A percentile compares a stretch with the other conserved stretches of the same genome.
Conservation (phyloP, 2,797 vertebrate genomes). For the Enteromius mattozi region DNA sequence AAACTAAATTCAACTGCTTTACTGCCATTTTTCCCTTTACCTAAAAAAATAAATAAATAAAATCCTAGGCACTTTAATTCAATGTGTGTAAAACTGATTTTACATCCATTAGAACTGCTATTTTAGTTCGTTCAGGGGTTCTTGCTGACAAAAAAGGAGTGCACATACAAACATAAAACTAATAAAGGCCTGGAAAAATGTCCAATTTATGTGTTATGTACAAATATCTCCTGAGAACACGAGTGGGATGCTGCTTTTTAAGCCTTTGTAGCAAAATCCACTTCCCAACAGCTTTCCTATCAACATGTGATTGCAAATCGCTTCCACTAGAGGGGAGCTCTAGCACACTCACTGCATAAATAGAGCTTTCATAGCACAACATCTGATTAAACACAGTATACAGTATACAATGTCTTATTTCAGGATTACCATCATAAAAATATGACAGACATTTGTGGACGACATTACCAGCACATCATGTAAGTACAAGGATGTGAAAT, state of each 20-base stretch:
- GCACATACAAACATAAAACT: neutral
- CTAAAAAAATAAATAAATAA: conserved; percentile 15
- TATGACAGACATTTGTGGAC: conserved; percentile 3
- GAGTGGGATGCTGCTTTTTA: neutral
- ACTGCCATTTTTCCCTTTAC: neutral
- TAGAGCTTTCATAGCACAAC: conserved; percentile 2
- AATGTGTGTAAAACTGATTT: neutral
- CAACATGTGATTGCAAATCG: conserved; percentile 1
- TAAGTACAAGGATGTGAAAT: neutral
- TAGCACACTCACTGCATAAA: neutral
- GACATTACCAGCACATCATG: conserved; percentile 2
- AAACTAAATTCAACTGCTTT: neutral
- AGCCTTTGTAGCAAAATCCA: conserved; percentile 2
- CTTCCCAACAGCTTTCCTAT: neutral
- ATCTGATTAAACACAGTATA: neutral
- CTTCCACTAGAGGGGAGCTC: conserved; percentile 23
- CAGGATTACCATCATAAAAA: neutral
- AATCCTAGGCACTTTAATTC: conserved; percentile 24
- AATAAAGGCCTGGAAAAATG: neutral
- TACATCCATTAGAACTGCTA: neutral
- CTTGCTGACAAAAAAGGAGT: neutral
- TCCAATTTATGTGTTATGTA: neutral
- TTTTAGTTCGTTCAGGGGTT: neutral
- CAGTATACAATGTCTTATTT: neutral
- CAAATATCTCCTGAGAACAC: neutral